Base-by-base conservation (phyloP, 2,797 vertebrate genomes). In the Capromys pilorides region DNA sequence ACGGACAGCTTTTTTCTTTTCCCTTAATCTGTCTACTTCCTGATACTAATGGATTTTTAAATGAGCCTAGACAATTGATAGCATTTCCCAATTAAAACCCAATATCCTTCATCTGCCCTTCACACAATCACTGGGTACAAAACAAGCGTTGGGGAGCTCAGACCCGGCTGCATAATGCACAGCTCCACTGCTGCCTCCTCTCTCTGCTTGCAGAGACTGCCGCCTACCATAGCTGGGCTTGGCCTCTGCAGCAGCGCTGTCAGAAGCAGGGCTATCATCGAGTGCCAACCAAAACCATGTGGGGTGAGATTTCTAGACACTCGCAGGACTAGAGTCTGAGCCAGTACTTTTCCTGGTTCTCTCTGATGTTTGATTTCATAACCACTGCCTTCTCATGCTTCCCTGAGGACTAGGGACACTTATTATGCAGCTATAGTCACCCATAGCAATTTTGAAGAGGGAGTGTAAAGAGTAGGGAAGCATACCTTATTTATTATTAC, bases 31-130 rank as follows among this genome's bases (percentile, higher is more conserved):
- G 66, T 85, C 95, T 77, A 86, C 82, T 97, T 96, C 90, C 94
- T 87, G 87, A 90, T 95, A 95, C 91, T 95, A 96, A 97, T 97
- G 96, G 96, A 73, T 96, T 97, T 97, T 97, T 95, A 97, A 97
- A 97, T 95, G 94, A 97, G 90, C 86, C 96, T 77, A 75, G 91
- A 96, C 95, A 96, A 96, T 96, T 93, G 97, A 95, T 95, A 96
- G 77, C 85, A 82, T 96, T 97, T 96, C 87, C 91, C 96, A 97
- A 91, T 97, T 96, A 96, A 97, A 97, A 26, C 59, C 90, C 93
- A 97, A 95, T 90, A 93, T 66, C 95, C 96, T 96, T 94, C 93
- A 93, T 95, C 51, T 28, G 94, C 91, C 91, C 96, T 97, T 96
- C 86, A 85, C 28, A 79, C 9, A 82, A 73, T 45, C 33, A 66